These are phyloP conservation scores for Pediacus dermestoides DNA, from an alignment of 2,888 invertebrate species.

Conservation along the genomic window DNA sequence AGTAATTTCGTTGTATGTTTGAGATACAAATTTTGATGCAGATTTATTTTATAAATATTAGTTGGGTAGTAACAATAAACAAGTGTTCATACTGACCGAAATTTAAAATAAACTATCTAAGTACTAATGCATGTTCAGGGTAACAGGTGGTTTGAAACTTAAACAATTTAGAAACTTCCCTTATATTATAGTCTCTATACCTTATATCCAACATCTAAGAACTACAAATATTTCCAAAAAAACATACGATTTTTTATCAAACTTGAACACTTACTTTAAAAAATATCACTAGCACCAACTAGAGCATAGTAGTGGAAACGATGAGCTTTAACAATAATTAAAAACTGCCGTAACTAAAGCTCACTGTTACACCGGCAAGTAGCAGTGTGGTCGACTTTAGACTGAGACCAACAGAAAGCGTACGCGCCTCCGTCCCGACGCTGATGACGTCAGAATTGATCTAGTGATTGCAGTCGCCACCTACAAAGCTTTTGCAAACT, in stretches of 20 bases:
- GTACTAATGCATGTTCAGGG: constrained; percentile 16
- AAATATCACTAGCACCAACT: constrained; percentile 36
- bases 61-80: no score
- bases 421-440: constrained; percentile 43
- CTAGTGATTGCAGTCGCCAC: constrained; percentile 18
- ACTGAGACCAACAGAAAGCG: constrained; percentile 44
- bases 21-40: no score
- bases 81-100: no score
- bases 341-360: constrained; percentile 26
- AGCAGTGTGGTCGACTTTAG: constrained; percentile 35
- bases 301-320: constrained; percentile 34
- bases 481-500: constrained; percentile 16
- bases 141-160: constrained; percentile 20
- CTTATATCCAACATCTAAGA: no score
- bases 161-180: constrained; percentile 6
- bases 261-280: no score
- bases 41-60: no score
- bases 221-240: no score
- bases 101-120: no score
- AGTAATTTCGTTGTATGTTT: no score
- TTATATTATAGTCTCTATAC: no score
- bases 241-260: no score
- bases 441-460: constrained; percentile 41
- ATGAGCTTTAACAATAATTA: constrained; percentile 18
- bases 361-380: constrained; percentile 37